These are phyloP conservation scores for Zosterops pallidus DNA, from an alignment of 2,113 vertebrate genomes.

Conservation along the genomic window DNA sequence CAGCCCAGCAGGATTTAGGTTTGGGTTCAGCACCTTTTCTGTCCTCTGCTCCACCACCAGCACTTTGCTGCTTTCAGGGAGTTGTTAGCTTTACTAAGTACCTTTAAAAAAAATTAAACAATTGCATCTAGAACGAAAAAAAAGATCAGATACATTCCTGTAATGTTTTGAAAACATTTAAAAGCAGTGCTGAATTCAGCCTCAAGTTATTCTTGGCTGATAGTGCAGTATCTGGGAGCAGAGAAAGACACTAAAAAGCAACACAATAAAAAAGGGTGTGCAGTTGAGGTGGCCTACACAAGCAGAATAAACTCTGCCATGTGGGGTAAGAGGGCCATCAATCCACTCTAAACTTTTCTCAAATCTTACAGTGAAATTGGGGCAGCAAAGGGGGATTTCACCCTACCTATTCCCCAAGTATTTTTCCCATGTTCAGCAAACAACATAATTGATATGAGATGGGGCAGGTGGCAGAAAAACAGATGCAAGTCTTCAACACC, in stretches of 20 bases:
- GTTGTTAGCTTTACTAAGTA: not conserved
- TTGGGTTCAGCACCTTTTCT: not conserved
- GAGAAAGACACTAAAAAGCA: not conserved
- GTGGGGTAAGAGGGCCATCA: not conserved
- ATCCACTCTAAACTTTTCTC: not conserved
- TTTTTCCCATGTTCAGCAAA: not conserved
- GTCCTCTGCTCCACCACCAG: not conserved
- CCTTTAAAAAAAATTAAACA: not conserved
- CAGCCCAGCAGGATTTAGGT: not conserved
- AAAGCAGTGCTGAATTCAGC: not conserved
- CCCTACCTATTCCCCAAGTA: not conserved
- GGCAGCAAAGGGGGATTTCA: not conserved
- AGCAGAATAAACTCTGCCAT: not conserved
- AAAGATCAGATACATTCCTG: constrained; percentile 12
- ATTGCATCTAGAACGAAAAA: not conserved
- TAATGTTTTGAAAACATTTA: constrained; percentile 20
- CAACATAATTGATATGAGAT: not conserved
- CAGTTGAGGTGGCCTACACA: not conserved
- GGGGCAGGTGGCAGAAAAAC: not conserved
- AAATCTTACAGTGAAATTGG: not conserved
- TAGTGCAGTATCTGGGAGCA: not conserved
- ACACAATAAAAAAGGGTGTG: not conserved
- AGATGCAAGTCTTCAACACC: not conserved
- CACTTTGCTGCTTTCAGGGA: not conserved
- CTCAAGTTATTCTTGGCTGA: constrained; percentile 17